Percentiles rank a stretch among this genome's conserved stretches.
Evolutionary conservation across 2,797 vertebrate genomes (phyloP).

Genomic region (Caiman crocodilus): DNA sequence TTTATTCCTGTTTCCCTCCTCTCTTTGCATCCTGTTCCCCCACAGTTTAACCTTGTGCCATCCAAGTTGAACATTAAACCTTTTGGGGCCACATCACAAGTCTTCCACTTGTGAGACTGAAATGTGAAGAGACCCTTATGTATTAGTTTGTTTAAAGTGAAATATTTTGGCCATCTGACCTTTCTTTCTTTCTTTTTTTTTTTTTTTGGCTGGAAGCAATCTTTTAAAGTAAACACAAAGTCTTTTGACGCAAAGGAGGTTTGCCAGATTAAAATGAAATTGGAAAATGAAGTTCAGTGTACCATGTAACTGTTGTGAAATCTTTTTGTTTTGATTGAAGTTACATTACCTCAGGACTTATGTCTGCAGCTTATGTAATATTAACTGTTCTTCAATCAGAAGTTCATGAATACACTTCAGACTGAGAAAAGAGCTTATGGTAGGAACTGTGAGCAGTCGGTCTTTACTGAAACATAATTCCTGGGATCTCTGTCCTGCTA

Average conservation of each 20-base stretch:
- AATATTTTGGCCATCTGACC: slow-evolving; percentile 40
- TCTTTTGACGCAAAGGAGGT: slow-evolving; percentile 25
- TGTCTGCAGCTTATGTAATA: slow-evolving; percentile 55
- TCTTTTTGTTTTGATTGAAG: slow-evolving; percentile 71
- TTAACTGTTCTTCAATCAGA: slow-evolving; percentile 54
- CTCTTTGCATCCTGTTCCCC: slow-evolving; percentile 5
- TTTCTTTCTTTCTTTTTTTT: background rate
- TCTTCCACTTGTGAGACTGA: background rate
- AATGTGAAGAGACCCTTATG: slow-evolving; percentile 5
- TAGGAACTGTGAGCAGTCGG: background rate
- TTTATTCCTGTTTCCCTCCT: slow-evolving; percentile 45
- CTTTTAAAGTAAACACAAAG: slow-evolving; percentile 63
- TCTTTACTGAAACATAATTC: slow-evolving; percentile 21
- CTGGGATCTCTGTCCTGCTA: slow-evolving; percentile 9
- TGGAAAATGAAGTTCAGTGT: slow-evolving; percentile 41
- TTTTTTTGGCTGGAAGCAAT: background rate
- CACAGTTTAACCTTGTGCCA: slow-evolving; percentile 43
- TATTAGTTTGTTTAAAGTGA: slow-evolving; percentile 12
- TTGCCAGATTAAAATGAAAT: slow-evolving; percentile 65
- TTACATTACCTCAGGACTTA: slow-evolving; percentile 57
- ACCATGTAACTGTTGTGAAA: slow-evolving; percentile 54
- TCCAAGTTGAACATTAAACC: slow-evolving; percentile 41
- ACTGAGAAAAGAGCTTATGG: slow-evolving; percentile 19
- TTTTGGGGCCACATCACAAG: slow-evolving; percentile 47
- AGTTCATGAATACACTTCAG: slow-evolving; percentile 32